Base-by-base conservation (phyloP, 2,888 invertebrate genomes). In the Tenthredo livida region DNA sequence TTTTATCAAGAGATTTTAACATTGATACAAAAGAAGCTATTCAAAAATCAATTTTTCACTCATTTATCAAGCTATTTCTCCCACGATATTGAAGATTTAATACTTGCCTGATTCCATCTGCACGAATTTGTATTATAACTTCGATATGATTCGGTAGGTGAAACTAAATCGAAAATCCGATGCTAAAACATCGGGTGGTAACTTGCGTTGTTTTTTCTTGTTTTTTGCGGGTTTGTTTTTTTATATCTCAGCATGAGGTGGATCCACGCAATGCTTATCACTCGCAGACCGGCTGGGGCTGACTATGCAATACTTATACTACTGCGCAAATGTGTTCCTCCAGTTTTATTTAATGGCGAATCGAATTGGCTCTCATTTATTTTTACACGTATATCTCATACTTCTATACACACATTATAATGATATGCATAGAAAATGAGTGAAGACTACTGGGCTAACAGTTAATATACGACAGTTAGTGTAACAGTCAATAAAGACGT, bases 401-500 rank as follows among this genome's bases (percentile, higher is more conserved):
- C 15, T 67, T 25, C 10, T 33, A 67, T 15, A 25, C 17, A 29
- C 2, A 47, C 33, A 12, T n/a, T n/a, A 37, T 37, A 72, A 72
- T 10, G 10, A 40, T 65, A 25, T 65, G n/a, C 70, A 15, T n/a
- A 10, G 7, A 10, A 43, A 73, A 3, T 12, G 9, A 43, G 21
- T 10, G 43, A 73, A 43, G 40, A 21, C 43, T 43, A 67, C 29
- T 67, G 15, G 25, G 15, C 67, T 67, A 33, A n/a, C 54, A 61
- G 40, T 43, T 73, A 43, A 7, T n/a, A 12, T 43, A 43, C n/a
- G n/a, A n/a, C 67, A 17, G 67, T 61, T 15, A 67, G 67, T 67
- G 33, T 33, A 33, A 33, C 67, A 67, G 67, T 67, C 29, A 33
- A 67, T 67, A 73, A 43, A 73, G 40, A 73, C 25, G 72, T 73